These are phyloP conservation scores for Lasius platythorax DNA, from an alignment of 2,888 invertebrate species.

Conservation along the genomic window DNA sequence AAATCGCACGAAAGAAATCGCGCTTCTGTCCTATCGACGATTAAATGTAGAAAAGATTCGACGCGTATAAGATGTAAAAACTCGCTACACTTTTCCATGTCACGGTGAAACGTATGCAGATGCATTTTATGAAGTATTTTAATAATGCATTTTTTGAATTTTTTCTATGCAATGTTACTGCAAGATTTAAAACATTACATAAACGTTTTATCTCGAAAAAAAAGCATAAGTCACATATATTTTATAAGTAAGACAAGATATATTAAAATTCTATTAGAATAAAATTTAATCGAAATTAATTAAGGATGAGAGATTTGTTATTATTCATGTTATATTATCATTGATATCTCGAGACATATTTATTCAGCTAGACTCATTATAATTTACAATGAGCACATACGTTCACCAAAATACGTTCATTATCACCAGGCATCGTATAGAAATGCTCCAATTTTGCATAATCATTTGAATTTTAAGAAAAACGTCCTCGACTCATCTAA, in stretches of 20 bases:
- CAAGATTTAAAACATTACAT: background rate
- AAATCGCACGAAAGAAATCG: constrained; percentile 42
- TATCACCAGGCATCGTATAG: background rate
- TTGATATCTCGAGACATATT: background rate
- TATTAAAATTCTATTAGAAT: background rate
- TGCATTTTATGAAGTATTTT: background rate
- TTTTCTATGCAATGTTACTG: background rate
- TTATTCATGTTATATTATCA: background rate
- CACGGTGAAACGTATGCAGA: background rate
- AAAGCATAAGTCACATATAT: background rate
- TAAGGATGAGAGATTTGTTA: background rate
- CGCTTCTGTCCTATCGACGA: constrained; percentile 44
- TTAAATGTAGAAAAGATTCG: constrained; percentile 34
- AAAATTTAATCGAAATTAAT: background rate
- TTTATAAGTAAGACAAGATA: background rate
- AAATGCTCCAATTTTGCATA: background rate
- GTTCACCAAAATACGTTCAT: background rate
- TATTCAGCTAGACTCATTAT: constrained; percentile 16
- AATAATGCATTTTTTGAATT: background rate
- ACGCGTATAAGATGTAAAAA: no score
- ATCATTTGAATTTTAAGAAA: constrained; percentile 19
- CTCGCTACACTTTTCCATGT: constrained; percentile 19
- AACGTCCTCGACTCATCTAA: constrained; percentile 33
- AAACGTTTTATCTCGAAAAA: background rate
- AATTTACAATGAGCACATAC: constrained; percentile 5